Conservation (phyloP, 2,113 vertebrate genomes). For the Pyxicephalus adspersus region DNA sequence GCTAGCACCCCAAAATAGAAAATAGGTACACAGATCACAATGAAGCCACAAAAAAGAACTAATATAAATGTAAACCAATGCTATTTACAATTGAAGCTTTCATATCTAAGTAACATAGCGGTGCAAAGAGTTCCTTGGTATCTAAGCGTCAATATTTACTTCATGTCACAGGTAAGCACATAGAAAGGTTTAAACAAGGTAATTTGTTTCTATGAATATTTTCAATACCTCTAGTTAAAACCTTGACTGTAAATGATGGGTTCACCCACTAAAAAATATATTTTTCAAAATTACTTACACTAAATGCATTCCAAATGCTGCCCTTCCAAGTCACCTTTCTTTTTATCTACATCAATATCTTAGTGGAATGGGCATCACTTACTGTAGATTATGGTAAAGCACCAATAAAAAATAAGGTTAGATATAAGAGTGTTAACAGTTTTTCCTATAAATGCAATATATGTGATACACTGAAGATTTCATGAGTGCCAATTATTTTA, state of each 20-base stretch:
- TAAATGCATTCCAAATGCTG: slow-evolving; percentile 79
- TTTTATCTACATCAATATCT: slow-evolving; percentile 81
- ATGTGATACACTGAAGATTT: background rate
- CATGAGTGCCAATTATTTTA: too few relatives aligned
- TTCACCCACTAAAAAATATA: slow-evolving; percentile 79
- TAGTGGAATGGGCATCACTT: slow-evolving; percentile 80
- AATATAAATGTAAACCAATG: background rate
- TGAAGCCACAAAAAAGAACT: background rate
- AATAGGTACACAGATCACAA: too few relatives aligned
- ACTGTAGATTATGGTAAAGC: slow-evolving; percentile 48
- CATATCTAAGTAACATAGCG: background rate
- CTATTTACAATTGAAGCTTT: background rate
- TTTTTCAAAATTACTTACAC: slow-evolving; percentile 84
- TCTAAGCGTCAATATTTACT: slow-evolving; percentile 74
- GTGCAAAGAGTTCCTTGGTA: background rate
- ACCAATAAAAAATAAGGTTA: too few relatives aligned
- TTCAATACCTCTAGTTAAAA: slow-evolving; percentile 81
- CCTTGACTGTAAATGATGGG: slow-evolving; percentile 81
- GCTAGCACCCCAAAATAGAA: too few relatives aligned
- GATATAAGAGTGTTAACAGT: too few relatives aligned
- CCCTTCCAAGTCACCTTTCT: slow-evolving; percentile 76
- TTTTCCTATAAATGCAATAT: too few relatives aligned
- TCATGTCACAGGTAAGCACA: slow-evolving; percentile 78
- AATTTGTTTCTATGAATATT: slow-evolving; percentile 84
- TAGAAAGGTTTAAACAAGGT: slow-evolving; percentile 79